Evolutionary conservation across 1,140 invertebrate species (phyloP), one percentile per base, ranked within the genome.

Genomic region (Mycetomoellerius zeteki): DNA sequence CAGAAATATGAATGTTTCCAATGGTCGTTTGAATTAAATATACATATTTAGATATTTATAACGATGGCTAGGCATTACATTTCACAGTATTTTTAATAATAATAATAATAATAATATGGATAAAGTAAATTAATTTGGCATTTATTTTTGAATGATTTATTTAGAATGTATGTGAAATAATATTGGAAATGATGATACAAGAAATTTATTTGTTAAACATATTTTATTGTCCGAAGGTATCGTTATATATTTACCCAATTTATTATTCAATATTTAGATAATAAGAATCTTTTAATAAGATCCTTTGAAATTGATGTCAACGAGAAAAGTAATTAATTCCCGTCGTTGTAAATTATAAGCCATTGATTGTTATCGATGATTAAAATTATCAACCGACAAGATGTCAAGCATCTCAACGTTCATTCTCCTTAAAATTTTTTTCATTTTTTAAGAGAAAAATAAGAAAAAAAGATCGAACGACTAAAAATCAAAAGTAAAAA

Each of bases 331-430:
- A 69, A 80, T 69, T 10, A 69, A 80, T 69, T 69, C 19, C 8
- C 14, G 3, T 4, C 27, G n/a, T 2, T n/a, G 16, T 19, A 24
- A 80, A 69, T 69, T 69, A 33, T 24, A 64, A 43, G 8, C 37
- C 37, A 43, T 43, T 8, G 37, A 64, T 50, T 64, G 58, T 3
- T 14, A 43, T 30, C 16, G 3, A 19, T 33, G 14, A 80, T 37
- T 21, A 67, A 65, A 78, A 67, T 80, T 19, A 12, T 80, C 60
- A 10, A 78, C 30, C 47, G 19, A 65, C n/a, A 21, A 37, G 5
- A 37, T 56, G 37, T 21, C n/a, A 24, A 43, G 8, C 7, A 10
- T 10, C 16, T 21, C 8, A 52, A 8, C 12, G 10, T 56, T 56
- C 0, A 60, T 47, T 27, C 14, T 21, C 12, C 6, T 37, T 14